A percentile compares a stretch with the other conserved stretches of the same genome.
These are phyloP conservation scores for Peromyscus melanophrys DNA, from an alignment of 2,797 vertebrate species.

Conservation along the genomic window DNA sequence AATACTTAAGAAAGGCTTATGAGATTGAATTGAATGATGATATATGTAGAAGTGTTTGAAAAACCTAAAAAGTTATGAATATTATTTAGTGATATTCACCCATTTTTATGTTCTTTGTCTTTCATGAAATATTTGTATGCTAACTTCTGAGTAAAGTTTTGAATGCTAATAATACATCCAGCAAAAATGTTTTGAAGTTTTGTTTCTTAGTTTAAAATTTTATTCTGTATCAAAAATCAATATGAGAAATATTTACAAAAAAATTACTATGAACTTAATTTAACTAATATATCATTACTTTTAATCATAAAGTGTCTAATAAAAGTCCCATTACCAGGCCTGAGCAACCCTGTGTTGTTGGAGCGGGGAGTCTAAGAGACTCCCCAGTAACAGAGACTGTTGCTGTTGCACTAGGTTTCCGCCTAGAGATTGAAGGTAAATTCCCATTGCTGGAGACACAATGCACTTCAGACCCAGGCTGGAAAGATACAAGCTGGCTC, in stretches of 20 bases:
- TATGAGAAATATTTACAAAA: neutral
- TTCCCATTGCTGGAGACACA: neutral
- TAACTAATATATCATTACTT: neutral
- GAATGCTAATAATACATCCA: neutral
- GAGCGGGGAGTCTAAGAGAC: neutral
- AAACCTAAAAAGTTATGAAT: neutral
- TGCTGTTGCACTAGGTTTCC: too few species aligned
- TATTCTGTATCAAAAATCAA: neutral
- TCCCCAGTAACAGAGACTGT: neutral
- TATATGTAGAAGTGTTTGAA: neutral
- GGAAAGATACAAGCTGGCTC: neutral
- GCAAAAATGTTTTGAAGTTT: neutral
- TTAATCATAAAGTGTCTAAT: neutral
- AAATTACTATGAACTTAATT: neutral
- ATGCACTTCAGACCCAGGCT: neutral
- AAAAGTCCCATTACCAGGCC: neutral
- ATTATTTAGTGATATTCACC: constrained; percentile 23
- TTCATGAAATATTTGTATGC: constrained; percentile 5
- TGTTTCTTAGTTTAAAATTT: neutral
- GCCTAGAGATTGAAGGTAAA: neutral
- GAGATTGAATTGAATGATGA: neutral
- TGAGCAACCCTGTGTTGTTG: neutral
- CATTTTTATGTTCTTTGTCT: neutral
- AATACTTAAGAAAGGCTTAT: neutral
- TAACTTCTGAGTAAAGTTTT: neutral